Evolutionary conservation across 2,797 vertebrate genomes (phyloP).

Genomic region (Benthosema pterotum): DNA sequence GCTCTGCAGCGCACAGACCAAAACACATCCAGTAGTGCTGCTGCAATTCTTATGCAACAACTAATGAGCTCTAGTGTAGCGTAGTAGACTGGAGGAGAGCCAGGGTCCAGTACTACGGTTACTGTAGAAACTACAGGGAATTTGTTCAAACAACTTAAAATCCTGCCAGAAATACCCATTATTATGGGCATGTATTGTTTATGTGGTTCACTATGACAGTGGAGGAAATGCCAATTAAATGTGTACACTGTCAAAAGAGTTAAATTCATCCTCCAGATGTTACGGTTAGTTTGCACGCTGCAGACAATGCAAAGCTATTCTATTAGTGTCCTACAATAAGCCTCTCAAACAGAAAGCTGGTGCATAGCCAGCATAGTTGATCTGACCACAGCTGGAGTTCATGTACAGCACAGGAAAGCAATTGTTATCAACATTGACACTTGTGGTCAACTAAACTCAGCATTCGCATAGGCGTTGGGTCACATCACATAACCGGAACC

Average conservation of each 20-base stretch:
- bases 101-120: not conserved
- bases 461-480: slow-evolving; percentile 30
- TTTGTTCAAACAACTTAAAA: no score
- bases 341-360: slow-evolving; percentile 42
- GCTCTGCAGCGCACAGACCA: not conserved
- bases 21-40: slow-evolving; percentile 5
- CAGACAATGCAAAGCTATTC: slow-evolving; percentile 27
- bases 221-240: no score
- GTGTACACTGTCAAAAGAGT: no score
- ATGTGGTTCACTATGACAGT: no score
- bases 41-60: slow-evolving; percentile 22
- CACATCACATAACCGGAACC: slow-evolving; percentile 27
- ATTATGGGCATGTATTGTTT: no score
- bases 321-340: slow-evolving; percentile 38
- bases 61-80: slow-evolving; percentile 16
- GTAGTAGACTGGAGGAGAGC: slow-evolving; percentile 3
- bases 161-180: no score
- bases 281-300: slow-evolving; percentile 42
- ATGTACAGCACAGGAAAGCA: slow-evolving; percentile 16
- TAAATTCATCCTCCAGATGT: no score
- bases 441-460: slow-evolving; percentile 42
- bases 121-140: no score
- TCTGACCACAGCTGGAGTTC: slow-evolving; percentile 31
- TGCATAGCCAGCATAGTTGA: slow-evolving; percentile 24
- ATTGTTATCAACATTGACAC: slow-evolving; percentile 52